Percentiles rank a stretch among this genome's conserved stretches.
phyloP scores from a whole-genome alignment of 2,888 invertebrate genomes.

The Drosophila melanosoma region DNA sequence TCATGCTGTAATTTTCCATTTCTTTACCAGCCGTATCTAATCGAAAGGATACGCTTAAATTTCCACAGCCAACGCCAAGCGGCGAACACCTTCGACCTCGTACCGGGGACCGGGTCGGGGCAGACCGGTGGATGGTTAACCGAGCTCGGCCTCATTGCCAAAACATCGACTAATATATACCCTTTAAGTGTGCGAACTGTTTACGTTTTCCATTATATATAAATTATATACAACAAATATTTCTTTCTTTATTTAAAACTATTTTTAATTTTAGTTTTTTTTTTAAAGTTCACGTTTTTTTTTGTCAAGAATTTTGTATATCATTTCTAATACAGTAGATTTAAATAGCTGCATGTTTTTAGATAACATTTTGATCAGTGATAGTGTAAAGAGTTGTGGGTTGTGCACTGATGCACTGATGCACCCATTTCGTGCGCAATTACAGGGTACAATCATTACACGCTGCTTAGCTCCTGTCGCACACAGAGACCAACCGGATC shows the following conservation, averaged over 20 bases:
- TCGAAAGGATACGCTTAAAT: constrained; percentile 78
- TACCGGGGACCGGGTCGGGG: constrained; percentile 2
- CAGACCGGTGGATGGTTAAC: constrained; percentile 39
- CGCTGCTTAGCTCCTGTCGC: constrained; percentile 74
- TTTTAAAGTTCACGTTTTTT: too few relatives aligned
- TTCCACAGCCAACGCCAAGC: constrained; percentile 63
- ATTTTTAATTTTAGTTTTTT: too few relatives aligned
- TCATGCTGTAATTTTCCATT: constrained; percentile 65
- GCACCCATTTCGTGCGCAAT: not conserved
- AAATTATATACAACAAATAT: not conserved
- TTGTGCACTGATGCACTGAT: constrained; percentile 4
- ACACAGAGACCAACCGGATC: constrained; percentile 42
- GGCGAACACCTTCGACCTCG: constrained; percentile 51
- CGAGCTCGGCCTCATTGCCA: not conserved
- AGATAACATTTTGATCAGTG: not conserved
- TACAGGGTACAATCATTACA: constrained; percentile 66
- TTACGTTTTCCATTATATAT: not conserved
- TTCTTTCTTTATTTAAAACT: not conserved
- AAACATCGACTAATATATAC: constrained; percentile 5
- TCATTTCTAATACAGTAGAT: not conserved
- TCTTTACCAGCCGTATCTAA: constrained; percentile 74
- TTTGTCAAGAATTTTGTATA: not conserved
- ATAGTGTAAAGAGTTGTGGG: not conserved
- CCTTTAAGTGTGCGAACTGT: not conserved
- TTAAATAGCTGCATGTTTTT: not conserved